Evolutionary conservation across 2,113 vertebrate genomes (phyloP).

Genomic region (Calypte anna): DNA sequence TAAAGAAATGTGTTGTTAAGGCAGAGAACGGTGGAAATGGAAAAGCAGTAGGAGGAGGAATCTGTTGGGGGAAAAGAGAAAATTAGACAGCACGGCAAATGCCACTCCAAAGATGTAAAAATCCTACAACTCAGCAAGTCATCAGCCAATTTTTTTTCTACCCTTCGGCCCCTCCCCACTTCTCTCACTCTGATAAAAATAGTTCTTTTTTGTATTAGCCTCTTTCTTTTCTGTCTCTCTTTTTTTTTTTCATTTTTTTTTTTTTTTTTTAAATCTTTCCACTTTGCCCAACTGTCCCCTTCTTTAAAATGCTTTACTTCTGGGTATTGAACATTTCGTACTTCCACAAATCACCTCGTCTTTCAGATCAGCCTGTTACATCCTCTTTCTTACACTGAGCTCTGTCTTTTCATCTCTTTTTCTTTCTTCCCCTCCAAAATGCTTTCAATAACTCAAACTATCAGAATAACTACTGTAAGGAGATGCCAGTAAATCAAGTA

Average conservation of each 20-base stretch:
- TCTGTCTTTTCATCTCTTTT: background rate
- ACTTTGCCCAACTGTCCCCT: background rate
- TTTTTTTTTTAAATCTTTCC: background rate
- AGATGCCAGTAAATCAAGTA: conserved; percentile 7
- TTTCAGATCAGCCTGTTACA: background rate
- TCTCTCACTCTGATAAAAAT: background rate
- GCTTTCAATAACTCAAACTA: background rate
- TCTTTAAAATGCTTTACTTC: background rate
- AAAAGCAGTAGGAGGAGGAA: conserved; percentile 11
- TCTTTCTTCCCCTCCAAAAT: background rate
- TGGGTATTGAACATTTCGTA: background rate
- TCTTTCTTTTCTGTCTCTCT: background rate
- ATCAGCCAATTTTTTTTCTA: background rate
- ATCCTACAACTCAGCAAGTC: background rate
- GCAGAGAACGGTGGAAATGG: background rate
- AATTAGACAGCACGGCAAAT: background rate
- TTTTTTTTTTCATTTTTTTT: background rate
- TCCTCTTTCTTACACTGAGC: background rate
- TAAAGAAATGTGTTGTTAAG: background rate
- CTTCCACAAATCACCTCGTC: background rate
- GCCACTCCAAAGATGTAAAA: background rate
- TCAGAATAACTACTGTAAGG: background rate
- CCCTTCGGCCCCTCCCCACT: background rate
- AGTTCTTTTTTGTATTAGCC: background rate
- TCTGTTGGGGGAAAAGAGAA: background rate